A percentile compares a stretch with the other conserved stretches of the same genome.
These are phyloP conservation scores for Oedothorax gibbosus DNA, from an alignment of 1,140 invertebrate species.

Conservation along the genomic window DNA sequence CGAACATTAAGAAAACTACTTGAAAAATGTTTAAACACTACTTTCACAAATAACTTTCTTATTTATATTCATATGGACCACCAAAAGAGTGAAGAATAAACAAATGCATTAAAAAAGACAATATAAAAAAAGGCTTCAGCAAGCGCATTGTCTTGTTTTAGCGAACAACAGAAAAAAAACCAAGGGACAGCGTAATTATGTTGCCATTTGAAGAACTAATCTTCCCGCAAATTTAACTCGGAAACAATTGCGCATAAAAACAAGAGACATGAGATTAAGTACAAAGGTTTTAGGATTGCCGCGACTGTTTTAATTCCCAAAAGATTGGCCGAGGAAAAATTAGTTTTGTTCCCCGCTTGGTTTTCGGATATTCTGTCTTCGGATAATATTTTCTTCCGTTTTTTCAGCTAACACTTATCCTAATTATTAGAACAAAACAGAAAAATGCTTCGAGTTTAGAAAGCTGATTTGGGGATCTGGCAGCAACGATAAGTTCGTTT, in stretches of 20 bases:
- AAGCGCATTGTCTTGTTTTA: neutral
- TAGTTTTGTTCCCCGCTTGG: conserved; percentile 42
- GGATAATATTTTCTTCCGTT: conserved; percentile 2
- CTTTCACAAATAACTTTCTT: too few relatives aligned
- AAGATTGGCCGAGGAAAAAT: conserved; percentile 45
- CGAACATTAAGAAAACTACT: too few relatives aligned
- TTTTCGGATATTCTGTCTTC: conserved; percentile 12
- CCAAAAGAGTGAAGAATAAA: conserved; percentile 17
- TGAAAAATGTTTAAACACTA: too few relatives aligned
- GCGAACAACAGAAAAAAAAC: conserved; percentile 21
- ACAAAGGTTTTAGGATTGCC: conserved; percentile 49
- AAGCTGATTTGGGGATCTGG: conserved; percentile 55
- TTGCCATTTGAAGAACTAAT: conserved; percentile 53
- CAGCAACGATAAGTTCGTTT: conserved; percentile 59
- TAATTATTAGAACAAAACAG: conserved; percentile 53
- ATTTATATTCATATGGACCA: conserved; percentile 15
- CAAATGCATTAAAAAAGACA: conserved; percentile 19
- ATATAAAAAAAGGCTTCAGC: neutral
- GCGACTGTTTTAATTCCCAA: conserved; percentile 54
- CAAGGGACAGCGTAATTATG: conserved; percentile 46
- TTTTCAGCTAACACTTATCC: conserved; percentile 45
- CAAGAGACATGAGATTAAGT: conserved; percentile 46
- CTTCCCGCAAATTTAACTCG: conserved; percentile 56
- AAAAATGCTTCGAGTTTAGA: conserved; percentile 57
- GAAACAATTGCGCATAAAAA: conserved; percentile 55